phyloP scores from a whole-genome alignment of 2,797 vertebrate genomes.

The Scyliorhinus canicula region DNA sequence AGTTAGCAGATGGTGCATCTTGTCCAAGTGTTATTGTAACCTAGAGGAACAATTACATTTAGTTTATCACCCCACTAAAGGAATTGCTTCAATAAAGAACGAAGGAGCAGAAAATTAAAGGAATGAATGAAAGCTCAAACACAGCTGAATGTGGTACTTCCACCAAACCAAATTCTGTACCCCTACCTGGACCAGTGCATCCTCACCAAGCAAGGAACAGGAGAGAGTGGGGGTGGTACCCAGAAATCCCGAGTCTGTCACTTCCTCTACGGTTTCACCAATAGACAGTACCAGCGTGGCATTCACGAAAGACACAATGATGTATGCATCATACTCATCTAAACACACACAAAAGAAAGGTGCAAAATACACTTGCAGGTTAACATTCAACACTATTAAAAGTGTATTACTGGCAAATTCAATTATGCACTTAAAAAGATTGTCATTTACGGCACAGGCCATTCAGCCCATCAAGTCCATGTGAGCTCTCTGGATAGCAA shows the following conservation, averaged over 20 bases:
- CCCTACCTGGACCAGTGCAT: slow-evolving; percentile 90
- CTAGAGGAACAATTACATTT: not conserved
- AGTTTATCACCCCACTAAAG: not conserved
- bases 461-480: not conserved
- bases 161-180: not conserved
- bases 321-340: slow-evolving; percentile 98
- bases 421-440: not conserved
- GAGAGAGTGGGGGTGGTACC: slow-evolving; percentile 97
- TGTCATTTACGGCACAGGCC: not conserved
- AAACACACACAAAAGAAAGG: slow-evolving; percentile 42
- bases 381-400: slow-evolving; percentile 18
- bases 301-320: slow-evolving; percentile 98
- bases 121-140: not conserved
- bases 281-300: slow-evolving; percentile 94
- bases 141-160: not conserved
- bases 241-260: slow-evolving; percentile 93
- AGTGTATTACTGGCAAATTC: not conserved
- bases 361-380: slow-evolving; percentile 38
- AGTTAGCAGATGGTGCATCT: not conserved
- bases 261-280: slow-evolving; percentile 95
- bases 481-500: not conserved
- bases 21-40: not conserved
- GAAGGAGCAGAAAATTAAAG: not conserved
- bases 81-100: not conserved
- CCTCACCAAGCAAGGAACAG: slow-evolving; percentile 90